Evolutionary conservation across 2,797 vertebrate species (phyloP).

Genomic region (Distichodus sexfasciatus): DNA sequence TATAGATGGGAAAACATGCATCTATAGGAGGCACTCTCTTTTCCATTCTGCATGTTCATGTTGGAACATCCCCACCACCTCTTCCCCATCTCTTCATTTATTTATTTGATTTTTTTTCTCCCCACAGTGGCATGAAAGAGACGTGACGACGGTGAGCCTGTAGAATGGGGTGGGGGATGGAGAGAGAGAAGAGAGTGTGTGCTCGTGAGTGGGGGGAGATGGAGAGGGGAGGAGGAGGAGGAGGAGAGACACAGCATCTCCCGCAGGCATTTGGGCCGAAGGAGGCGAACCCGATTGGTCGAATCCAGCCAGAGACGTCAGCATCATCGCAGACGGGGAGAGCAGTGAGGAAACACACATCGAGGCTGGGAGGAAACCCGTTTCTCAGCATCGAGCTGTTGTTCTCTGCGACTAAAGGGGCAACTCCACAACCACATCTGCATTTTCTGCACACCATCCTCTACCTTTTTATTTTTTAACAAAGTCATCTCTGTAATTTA

Average conservation of each 20-base stretch:
- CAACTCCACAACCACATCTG: neutral
- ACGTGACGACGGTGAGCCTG: conserved; percentile 60
- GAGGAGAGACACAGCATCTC: conserved; percentile 62
- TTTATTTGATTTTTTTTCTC: conserved; percentile 35
- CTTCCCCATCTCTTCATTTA: conserved; percentile 24
- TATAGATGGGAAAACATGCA: neutral
- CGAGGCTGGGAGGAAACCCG: conserved; percentile 64
- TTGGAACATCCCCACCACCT: conserved; percentile 66
- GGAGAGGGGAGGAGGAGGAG: conserved; percentile 50
- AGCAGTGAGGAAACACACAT: conserved; percentile 68
- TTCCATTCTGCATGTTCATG: conserved; percentile 37
- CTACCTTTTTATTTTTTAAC: neutral
- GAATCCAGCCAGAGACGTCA: conserved; percentile 57
- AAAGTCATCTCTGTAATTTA: neutral
- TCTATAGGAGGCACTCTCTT: neutral
- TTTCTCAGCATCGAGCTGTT: conserved; percentile 23
- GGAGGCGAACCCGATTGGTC: conserved; percentile 66
- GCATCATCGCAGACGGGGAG: conserved; percentile 52
- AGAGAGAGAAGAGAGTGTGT: conserved; percentile 41
- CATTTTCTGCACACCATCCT: conserved; percentile 40
- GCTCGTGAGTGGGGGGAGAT: no score
- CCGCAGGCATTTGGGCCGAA: conserved; percentile 59
- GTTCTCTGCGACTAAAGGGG: conserved; percentile 13
- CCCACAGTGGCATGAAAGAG: conserved; percentile 51
- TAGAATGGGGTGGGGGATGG: conserved; percentile 68